phyloP scores from a whole-genome alignment of 2,888 invertebrate species.

The Drosophila imparisetae region DNA sequence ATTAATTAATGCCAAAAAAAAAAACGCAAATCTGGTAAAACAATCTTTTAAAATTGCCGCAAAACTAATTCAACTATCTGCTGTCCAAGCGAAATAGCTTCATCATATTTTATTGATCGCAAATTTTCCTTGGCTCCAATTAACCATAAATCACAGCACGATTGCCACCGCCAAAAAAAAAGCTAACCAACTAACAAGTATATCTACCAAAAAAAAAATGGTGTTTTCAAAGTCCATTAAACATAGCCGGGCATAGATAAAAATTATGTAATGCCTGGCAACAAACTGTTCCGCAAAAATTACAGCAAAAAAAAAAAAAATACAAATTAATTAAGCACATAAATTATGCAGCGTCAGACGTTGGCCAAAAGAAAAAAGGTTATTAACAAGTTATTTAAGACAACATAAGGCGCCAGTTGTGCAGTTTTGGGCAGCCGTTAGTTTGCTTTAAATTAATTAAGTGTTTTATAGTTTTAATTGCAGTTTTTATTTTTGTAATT shows the following conservation, averaged over 20 bases:
- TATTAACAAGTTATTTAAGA: constrained; percentile 75
- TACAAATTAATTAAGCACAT: constrained; percentile 73
- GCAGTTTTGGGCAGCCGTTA: constrained; percentile 31
- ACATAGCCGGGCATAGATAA: constrained; percentile 35
- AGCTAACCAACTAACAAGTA: constrained; percentile 23
- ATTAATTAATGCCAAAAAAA: background rate
- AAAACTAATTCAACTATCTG: constrained; percentile 21
- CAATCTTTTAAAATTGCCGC: constrained; percentile 8
- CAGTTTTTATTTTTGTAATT: constrained; percentile 41
- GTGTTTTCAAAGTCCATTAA: constrained; percentile 42
- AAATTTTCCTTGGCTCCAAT: constrained; percentile 25
- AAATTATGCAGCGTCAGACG: constrained; percentile 68
- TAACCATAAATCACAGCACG: constrained; percentile 56
- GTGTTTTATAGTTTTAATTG: constrained; percentile 72
- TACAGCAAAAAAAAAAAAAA: constrained; percentile 21
- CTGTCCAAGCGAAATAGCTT: constrained; percentile 18
- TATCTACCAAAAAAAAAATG: constrained; percentile 15
- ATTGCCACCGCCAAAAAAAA: constrained; percentile 39
- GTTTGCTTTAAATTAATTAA: constrained; percentile 72
- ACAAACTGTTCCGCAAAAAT: constrained; percentile 54
- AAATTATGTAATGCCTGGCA: constrained; percentile 59
- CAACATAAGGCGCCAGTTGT: constrained; percentile 57
- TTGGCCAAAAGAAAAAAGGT: constrained; percentile 37
- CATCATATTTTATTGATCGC: constrained; percentile 15
- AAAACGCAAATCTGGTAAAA: constrained; percentile 7